Evolutionary conservation across 2,797 vertebrate species (phyloP).

Genomic region (Intellagama lesueurii): DNA sequence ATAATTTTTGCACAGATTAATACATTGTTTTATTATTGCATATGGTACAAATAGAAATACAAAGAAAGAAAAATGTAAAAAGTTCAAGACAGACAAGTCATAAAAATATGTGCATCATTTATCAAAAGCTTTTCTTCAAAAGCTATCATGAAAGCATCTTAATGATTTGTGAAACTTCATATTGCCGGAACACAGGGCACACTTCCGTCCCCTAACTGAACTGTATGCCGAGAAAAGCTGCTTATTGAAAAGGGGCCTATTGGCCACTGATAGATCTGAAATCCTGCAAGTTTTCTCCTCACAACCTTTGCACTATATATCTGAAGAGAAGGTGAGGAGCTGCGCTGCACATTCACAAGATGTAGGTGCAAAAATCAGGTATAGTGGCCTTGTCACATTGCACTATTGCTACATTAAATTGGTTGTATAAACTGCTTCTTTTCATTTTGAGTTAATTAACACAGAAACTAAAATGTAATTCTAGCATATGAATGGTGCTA

Average conservation of each 20-base stretch:
- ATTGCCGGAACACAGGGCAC: neutral
- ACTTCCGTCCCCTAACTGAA: neutral
- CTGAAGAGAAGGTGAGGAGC: neutral
- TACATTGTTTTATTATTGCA: neutral
- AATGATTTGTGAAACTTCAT: neutral
- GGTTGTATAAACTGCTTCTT: neutral
- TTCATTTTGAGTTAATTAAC: too few relatives aligned
- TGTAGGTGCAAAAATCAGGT: neutral
- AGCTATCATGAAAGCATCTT: neutral
- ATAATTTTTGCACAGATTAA: neutral
- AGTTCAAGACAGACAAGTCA: neutral
- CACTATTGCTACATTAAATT: neutral
- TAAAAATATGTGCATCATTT: neutral
- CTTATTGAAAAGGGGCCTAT: neutral
- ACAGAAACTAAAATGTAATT: too few relatives aligned
- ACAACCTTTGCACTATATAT: neutral
- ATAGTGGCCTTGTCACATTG: neutral
- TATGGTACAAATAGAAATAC: neutral
- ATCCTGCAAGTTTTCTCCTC: neutral
- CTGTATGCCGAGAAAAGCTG: neutral
- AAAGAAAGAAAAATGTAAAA: neutral
- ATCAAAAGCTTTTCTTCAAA: neutral
- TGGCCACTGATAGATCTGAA: neutral
- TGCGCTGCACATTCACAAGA: neutral
- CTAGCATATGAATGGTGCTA: neutral